phyloP scores from a whole-genome alignment of 1,140 invertebrate genomes.

The Ostrea denselamellosa region DNA sequence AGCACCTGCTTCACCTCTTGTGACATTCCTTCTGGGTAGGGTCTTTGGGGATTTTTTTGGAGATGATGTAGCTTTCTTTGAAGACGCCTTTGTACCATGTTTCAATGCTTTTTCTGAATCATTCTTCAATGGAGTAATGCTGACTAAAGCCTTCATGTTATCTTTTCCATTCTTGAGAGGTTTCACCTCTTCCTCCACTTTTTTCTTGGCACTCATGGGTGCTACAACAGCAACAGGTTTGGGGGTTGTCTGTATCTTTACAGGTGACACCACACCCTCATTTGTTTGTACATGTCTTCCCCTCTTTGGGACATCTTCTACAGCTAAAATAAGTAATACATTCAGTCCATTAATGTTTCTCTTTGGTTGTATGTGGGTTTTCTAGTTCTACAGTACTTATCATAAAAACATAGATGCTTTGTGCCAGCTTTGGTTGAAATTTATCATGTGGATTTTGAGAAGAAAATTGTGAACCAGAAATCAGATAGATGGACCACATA shows the following conservation, averaged over 20 bases:
- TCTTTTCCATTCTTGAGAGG: constrained; percentile 14
- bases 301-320: neutral
- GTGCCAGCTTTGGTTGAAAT: no score
- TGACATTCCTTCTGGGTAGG: constrained; percentile 16
- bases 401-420: no score
- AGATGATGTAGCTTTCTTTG: constrained; percentile 14
- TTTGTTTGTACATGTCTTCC: neutral
- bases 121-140: constrained; percentile 24
- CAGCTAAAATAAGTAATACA: neutral
- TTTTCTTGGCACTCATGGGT: constrained; percentile 43
- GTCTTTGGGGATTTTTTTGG: neutral
- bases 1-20: constrained; percentile 27
- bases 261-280: neutral
- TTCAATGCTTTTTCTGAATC: neutral
- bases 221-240: constrained; percentile 23
- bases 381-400: no score
- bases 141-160: neutral
- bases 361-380: neutral
- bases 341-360: neutral
- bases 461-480: no score
- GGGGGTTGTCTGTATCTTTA: neutral
- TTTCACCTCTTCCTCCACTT: constrained; percentile 37
- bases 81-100: neutral
- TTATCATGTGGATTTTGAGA: no score
- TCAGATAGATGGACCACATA: no score